Base-by-base conservation (phyloP, 2,797 vertebrate genomes). In the Mico argentatus region DNA sequence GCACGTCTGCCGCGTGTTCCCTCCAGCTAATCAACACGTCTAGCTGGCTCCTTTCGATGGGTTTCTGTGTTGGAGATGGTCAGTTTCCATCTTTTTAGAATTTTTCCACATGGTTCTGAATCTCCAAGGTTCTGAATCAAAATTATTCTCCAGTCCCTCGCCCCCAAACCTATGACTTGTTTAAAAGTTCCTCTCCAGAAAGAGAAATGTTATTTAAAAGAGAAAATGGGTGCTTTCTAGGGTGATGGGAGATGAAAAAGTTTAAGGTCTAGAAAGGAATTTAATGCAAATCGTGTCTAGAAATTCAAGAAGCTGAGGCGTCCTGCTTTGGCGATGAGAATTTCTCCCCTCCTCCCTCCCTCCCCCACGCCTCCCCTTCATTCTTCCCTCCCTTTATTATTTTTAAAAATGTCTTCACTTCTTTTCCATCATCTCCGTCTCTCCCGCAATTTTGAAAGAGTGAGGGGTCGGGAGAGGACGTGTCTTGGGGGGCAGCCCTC, bases 1-100 rank as follows among this genome's bases (percentile, higher is more conserved):
- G 22, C 41, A 2, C 6, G 24, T 44, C 50, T 13, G 30, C 44
- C 1, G 0, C 1, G 2, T 0, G 50, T 46, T 33, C 8, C 20
- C 36, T 48, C 9, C n/a, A 30, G 36, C 39, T 12, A 13, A 12
- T 24, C 13, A 5, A 17, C 0, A 2, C 3, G 1, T 1, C 4
- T 15, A 9, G 36, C 57, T 0, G 8, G 9, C 52, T 39, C 36
- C 52, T 64, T 39, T 33, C 1, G 1, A 33, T 44, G 0, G 1
- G 13, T 75, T 79, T 85, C 2, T 1, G 33, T 1, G 3, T 83
- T 24, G 3, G 10, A 67, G 11, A 39, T 22, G 50, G 48, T 57
- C 94, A 20, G 36, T 59, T 88, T 83, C 67, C 48, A 17, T 50
- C 39, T 91, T 81, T 94, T 36, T n/a, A 57, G 46, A 36, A 22